phyloP scores from a whole-genome alignment of 2,797 vertebrate genomes.

The Nasua narica region DNA sequence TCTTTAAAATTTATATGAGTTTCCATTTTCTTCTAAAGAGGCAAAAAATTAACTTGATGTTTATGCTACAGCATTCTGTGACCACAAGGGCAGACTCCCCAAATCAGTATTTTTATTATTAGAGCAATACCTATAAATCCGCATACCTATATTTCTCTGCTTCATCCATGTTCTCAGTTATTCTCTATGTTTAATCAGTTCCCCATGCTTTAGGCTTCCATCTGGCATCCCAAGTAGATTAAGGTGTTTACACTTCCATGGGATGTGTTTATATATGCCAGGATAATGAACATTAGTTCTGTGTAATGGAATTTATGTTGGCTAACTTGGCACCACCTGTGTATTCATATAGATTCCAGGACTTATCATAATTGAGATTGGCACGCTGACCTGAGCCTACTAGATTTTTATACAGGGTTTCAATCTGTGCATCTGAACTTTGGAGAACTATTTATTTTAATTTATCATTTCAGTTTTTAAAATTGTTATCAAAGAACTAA shows the following conservation, averaged over 20 bases:
- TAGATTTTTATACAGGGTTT: background rate
- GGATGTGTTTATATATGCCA: background rate
- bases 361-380: background rate
- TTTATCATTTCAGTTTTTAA: background rate
- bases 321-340: background rate
- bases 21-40: background rate
- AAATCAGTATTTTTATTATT: background rate
- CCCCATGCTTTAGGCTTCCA: background rate
- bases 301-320: background rate
- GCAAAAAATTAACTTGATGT: background rate
- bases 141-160: background rate
- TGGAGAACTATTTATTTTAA: background rate
- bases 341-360: background rate
- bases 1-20: background rate
- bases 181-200: background rate
- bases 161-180: background rate
- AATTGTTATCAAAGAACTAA: background rate
- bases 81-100: background rate
- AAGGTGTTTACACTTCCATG: background rate
- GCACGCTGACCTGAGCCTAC: background rate
- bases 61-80: background rate
- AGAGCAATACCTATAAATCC: background rate
- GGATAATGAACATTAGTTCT: background rate
- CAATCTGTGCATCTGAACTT: background rate
- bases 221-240: background rate